phyloP scores from a whole-genome alignment of 1,140 invertebrate genomes.

The Anoplophora glabripennis region DNA sequence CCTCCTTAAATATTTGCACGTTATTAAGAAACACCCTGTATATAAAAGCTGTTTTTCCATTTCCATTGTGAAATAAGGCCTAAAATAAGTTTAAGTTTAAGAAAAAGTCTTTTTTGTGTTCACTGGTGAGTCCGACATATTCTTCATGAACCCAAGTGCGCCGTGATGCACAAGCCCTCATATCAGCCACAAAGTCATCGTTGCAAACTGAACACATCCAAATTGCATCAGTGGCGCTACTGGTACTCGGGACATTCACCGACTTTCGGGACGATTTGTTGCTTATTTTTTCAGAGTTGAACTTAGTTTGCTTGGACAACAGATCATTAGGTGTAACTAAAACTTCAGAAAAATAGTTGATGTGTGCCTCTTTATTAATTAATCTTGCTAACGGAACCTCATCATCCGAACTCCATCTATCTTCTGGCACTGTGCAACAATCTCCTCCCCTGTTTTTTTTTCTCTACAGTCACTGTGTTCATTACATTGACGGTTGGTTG shows the following conservation, averaged over 20 bases:
- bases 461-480: too few species aligned
- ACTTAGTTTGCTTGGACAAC: not conserved
- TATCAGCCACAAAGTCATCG: too few species aligned
- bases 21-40: too few species aligned
- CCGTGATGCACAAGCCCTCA: constrained; percentile 12
- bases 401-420: constrained; percentile 12
- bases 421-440: constrained; percentile 2
- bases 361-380: not conserved
- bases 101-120: constrained; percentile 13
- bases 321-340: constrained; percentile 4
- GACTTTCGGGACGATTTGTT: not conserved
- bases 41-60: too few species aligned
- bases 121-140: constrained; percentile 3
- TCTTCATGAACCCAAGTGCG: constrained; percentile 7
- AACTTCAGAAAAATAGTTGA: constrained; percentile 11
- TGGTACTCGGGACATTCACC: constrained; percentile 1
- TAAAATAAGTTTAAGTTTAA: constrained; percentile 1
- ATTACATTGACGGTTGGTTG: not conserved
- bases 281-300: constrained; percentile 8
- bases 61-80: constrained; percentile 10
- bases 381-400: constrained; percentile 9
- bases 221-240: not conserved
- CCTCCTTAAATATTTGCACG: too few species aligned
- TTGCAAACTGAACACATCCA: constrained; percentile 14
- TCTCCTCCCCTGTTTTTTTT: not conserved